Conservation (phyloP, 2,113 vertebrate genomes). For the Esox niger region DNA sequence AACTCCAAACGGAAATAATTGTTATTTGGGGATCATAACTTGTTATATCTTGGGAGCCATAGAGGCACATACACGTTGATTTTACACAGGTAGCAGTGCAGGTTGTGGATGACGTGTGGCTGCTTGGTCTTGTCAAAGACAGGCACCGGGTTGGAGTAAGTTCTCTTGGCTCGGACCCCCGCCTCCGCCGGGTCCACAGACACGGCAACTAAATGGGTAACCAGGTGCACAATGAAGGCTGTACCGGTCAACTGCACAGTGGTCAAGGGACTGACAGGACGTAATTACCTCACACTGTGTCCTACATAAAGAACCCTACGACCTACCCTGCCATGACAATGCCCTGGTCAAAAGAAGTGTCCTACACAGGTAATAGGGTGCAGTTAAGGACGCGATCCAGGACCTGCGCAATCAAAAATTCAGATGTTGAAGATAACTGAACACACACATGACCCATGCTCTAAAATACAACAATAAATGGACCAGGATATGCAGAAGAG, state of each 20-base stretch:
- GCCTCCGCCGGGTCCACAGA: conserved; percentile 71
- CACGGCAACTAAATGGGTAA: conserved; percentile 60
- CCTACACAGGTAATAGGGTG: too few species aligned
- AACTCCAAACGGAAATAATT: too few species aligned
- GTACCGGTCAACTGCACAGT: conserved; percentile 53
- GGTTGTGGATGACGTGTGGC: conserved; percentile 71
- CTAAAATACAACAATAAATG: too few species aligned
- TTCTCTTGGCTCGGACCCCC: conserved; percentile 64
- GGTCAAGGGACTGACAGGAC: conserved; percentile 59
- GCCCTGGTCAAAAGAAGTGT: neutral
- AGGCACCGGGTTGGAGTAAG: conserved; percentile 60
- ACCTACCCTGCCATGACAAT: neutral
- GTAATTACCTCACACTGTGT: conserved; percentile 11
- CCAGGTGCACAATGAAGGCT: conserved; percentile 59
- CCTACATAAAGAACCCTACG: neutral
- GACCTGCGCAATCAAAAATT: neutral
- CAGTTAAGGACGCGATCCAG: too few species aligned
- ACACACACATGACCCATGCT: too few species aligned
- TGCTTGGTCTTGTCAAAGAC: conserved; percentile 72
- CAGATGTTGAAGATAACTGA: too few species aligned
- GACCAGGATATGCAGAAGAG: too few species aligned
- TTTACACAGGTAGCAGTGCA: conserved; percentile 74
- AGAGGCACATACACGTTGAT: conserved; percentile 66
- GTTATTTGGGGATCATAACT: too few species aligned
- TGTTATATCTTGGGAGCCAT: neutral